phyloP scores from a whole-genome alignment of 2,113 vertebrate genomes.

The Excalfactoria chinensis region DNA sequence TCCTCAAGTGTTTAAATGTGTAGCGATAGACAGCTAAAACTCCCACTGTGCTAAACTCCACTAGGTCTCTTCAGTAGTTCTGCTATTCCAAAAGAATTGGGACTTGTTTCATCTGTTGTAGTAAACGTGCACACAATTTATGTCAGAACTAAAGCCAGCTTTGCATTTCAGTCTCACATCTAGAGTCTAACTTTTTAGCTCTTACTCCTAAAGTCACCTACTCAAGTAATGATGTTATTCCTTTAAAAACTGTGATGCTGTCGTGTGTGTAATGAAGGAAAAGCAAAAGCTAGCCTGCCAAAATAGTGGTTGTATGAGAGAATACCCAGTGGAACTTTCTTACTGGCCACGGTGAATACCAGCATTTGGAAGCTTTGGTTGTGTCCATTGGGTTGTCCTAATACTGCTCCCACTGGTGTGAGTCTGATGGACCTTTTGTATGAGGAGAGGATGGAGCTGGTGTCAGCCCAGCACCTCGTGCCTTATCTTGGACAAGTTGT shows the following conservation, averaged over 20 bases:
- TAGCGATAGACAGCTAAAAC: slow-evolving; percentile 51
- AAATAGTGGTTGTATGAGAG: background rate
- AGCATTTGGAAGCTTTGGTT: background rate
- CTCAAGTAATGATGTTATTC: background rate
- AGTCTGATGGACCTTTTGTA: background rate
- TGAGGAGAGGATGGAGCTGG: background rate
- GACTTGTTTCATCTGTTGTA: slow-evolving; percentile 64
- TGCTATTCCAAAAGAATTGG: slow-evolving; percentile 37
- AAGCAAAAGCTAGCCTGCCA: background rate
- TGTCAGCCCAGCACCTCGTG: background rate
- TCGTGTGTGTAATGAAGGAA: background rate
- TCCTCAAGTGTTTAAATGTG: slow-evolving; percentile 39
- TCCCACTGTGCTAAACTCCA: slow-evolving; percentile 20
- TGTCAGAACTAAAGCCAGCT: slow-evolving; percentile 36
- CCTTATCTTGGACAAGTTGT: background rate
- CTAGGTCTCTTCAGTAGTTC: slow-evolving; percentile 37
- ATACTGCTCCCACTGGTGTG: background rate
- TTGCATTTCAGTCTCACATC: slow-evolving; percentile 12
- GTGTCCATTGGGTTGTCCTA: background rate
- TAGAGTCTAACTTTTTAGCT: slow-evolving; percentile 5
- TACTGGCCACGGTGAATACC: background rate
- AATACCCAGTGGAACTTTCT: background rate
- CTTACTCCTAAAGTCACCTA: background rate
- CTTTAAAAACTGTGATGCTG: background rate
- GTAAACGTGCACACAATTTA: background rate